Conservation (phyloP, 2,888 invertebrate species). For the Drosophila glabriapex region DNA sequence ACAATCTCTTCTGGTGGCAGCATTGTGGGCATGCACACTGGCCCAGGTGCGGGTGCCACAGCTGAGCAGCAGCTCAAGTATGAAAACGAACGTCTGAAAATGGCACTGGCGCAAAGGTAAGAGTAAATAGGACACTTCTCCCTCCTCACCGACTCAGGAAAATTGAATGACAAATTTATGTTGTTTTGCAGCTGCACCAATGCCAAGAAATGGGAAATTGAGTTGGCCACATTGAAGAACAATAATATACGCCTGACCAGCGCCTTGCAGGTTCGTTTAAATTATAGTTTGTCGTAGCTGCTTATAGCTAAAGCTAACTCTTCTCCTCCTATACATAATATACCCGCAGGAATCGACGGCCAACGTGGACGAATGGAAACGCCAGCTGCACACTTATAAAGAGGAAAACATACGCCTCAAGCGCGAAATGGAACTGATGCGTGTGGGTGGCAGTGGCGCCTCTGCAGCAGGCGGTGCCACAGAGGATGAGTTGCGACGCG, state of each 20-base stretch:
- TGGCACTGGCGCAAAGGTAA: constrained; percentile 97
- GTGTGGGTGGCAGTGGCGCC: constrained; percentile 87
- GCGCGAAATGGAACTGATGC: constrained; percentile 90
- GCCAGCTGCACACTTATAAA: constrained; percentile 96
- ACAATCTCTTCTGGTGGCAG: constrained; percentile 78
- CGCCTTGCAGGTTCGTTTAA: constrained; percentile 90
- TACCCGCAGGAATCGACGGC: constrained; percentile 91
- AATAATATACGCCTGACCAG: constrained; percentile 98
- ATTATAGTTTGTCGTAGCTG: background rate
- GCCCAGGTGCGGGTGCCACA: constrained; percentile 77
- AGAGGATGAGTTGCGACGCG: constrained; percentile 91
- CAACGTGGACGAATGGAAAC: constrained; percentile 99
- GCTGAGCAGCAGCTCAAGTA: constrained; percentile 95
- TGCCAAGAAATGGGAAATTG: constrained; percentile 99
- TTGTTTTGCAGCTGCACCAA: constrained; percentile 93
- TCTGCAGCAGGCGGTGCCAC: constrained; percentile 87
- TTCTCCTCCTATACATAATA: background rate
- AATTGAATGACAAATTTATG: constrained; percentile 5
- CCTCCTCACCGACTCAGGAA: background rate
- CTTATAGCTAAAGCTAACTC: background rate
- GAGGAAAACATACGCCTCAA: constrained; percentile 95
- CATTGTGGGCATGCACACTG: constrained; percentile 79
- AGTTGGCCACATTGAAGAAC: constrained; percentile 97
- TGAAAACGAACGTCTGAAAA: constrained; percentile 97
- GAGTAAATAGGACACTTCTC: background rate